phyloP scores from a whole-genome alignment of 2,797 vertebrate genomes.

The Muraenolepis orangiensis region DNA sequence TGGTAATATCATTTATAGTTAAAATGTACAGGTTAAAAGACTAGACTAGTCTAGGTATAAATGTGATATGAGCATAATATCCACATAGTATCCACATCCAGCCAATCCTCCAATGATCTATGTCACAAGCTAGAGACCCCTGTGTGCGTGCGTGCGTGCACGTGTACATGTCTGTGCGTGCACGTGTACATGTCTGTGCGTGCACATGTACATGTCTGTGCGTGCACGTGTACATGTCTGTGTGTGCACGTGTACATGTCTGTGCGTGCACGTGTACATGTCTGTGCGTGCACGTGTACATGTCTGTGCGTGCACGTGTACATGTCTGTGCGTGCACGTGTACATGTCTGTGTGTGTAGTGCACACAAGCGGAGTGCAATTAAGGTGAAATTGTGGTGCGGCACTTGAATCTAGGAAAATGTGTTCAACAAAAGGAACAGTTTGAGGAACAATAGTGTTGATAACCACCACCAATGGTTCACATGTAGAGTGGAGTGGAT shows the following conservation, averaged over 20 bases:
- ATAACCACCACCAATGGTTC: neutral
- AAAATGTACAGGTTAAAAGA: too few species aligned
- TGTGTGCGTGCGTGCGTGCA: conserved; percentile 8
- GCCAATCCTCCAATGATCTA: conserved; percentile 48
- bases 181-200: too few species aligned
- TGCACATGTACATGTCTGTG: too few species aligned
- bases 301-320: too few species aligned
- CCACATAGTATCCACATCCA: too few species aligned
- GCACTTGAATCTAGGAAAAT: neutral
- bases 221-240: neutral
- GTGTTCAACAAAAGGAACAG: too few species aligned
- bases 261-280: too few species aligned
- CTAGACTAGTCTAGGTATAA: conserved; percentile 43
- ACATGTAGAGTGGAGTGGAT: neutral
- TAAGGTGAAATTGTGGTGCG: neutral
- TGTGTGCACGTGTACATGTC: neutral
- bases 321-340: neutral
- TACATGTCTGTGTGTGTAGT: neutral
- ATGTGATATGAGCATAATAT: conserved; percentile 48
- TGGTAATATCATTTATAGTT: too few species aligned
- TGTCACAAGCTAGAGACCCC: conserved; percentile 18
- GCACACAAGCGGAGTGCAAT: neutral
- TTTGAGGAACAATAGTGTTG: neutral
- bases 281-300: too few species aligned
- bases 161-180: too few species aligned